Evolutionary conservation across 2,797 vertebrate genomes (phyloP), one percentile per base, ranked within the genome.

Genomic region (Ctenochaetus hawaiiensis): DNA sequence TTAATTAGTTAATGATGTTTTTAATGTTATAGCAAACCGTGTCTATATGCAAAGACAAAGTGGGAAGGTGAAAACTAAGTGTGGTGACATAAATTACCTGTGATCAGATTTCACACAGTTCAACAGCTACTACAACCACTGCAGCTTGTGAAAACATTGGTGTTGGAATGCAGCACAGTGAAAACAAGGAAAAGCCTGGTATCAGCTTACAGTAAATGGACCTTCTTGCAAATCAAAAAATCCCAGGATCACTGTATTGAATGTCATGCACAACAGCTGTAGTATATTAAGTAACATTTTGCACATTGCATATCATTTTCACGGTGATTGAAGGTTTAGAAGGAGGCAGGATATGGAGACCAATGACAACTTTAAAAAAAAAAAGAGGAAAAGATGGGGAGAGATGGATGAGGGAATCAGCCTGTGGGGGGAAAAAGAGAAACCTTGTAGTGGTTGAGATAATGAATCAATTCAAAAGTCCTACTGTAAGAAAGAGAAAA

Each of bases 401-500:
- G 57, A 78, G 54, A 82, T 64, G 73, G 78, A 90, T 80, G 56
- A 26, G 17, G 51, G 44, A 67, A 52, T 67, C 3, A 34, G 45
- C 4, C 41, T 68, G 41, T 41, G 81, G 26, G 39, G 37, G 13
- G 47, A 83, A 85, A 90, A 86, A 83, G 70, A 84, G 75, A 44
- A 48, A 75, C 73, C 70, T 78, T 80, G 52, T 68, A 71, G 80
- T 58, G 71, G 26, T 66, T 70, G 41, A 91, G 89, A 92, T 92
- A 92, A 90, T 89, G 89, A 82, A 82, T 65, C 39, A 14, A 89
- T 92, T 93, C 81, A 92, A 75, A 85, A 54, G 26, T 18, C 57
- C 30, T 23, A 52, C 65, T 54, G 65, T 52, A 49, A 60, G 43
- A 45, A 72, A 68, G 78, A 78, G 73, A 76, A 81, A 65, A 72